Conservation (phyloP, 2,113 vertebrate species). For the Coptodon rendalli region DNA sequence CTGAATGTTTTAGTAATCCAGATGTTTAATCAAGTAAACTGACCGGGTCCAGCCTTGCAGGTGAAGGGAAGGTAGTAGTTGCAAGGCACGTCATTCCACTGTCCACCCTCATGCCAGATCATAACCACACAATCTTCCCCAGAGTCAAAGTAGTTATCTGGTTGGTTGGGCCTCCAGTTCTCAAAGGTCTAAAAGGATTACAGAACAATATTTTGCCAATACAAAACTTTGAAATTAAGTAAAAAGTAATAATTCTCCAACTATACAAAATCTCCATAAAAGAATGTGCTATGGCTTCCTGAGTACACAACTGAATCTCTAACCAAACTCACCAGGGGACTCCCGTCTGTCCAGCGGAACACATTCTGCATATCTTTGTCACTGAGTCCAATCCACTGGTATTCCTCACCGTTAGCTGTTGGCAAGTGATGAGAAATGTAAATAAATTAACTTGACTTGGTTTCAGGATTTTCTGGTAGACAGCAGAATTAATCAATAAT, state of each 20-base stretch:
- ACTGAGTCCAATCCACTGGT: conserved; percentile 95
- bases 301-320: background rate
- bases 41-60: conserved; percentile 89
- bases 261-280: background rate
- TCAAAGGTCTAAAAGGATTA: conserved; percentile 74
- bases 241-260: background rate
- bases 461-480: background rate
- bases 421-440: background rate
- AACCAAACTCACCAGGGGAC: conserved; percentile 77
- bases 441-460: background rate
- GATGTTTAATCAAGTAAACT: conserved; percentile 6
- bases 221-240: background rate
- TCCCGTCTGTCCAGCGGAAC: conserved; percentile 91
- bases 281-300: background rate
- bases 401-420: conserved; percentile 83
- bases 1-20: background rate
- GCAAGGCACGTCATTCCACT: conserved; percentile 94
- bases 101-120: conserved; percentile 88
- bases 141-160: conserved; percentile 85
- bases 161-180: conserved; percentile 94
- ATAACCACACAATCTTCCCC: conserved; percentile 93
- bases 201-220: background rate
- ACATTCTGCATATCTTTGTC: conserved; percentile 85
- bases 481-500: background rate
- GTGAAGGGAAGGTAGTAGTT: conserved; percentile 94